Evolutionary conservation across 2,797 vertebrate species (phyloP).

Genomic region (Eupleurogrammus muticus): DNA sequence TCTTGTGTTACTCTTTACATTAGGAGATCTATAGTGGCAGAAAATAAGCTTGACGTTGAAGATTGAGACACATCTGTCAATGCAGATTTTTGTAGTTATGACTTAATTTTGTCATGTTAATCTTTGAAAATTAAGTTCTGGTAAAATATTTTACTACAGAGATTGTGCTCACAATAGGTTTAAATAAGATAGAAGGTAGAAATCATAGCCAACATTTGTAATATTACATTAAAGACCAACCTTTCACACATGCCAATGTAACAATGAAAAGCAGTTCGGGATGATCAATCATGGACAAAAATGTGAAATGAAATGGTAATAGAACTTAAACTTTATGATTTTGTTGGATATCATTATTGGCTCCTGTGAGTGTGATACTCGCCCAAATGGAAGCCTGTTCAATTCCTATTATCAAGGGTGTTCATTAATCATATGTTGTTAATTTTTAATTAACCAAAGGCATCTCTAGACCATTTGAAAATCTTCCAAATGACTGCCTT

Average conservation of each 20-base stretch:
- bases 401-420: slow-evolving; percentile 58
- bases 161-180: not conserved
- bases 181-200: not conserved
- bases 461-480: slow-evolving; percentile 73
- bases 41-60: not conserved
- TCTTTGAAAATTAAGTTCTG: not conserved
- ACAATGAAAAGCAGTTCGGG: slow-evolving; percentile 6
- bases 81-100: not conserved
- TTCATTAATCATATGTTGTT: slow-evolving; percentile 77
- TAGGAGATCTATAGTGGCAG: too few relatives aligned
- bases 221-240: not conserved
- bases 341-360: slow-evolving; percentile 50
- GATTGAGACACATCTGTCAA: not conserved
- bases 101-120: not conserved
- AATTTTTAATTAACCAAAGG: slow-evolving; percentile 76
- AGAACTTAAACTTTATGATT: slow-evolving; percentile 21
- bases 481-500: slow-evolving; percentile 70
- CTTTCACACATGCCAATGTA: not conserved
- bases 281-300: slow-evolving; percentile 23
- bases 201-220: not conserved
- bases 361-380: slow-evolving; percentile 31
- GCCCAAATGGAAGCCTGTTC: slow-evolving; percentile 53
- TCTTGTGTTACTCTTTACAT: too few relatives aligned
- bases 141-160: not conserved
- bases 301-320: slow-evolving; percentile 28